Evolutionary conservation across 1,140 invertebrate genomes (phyloP).

Genomic region (Apocrypta bakeri): DNA sequence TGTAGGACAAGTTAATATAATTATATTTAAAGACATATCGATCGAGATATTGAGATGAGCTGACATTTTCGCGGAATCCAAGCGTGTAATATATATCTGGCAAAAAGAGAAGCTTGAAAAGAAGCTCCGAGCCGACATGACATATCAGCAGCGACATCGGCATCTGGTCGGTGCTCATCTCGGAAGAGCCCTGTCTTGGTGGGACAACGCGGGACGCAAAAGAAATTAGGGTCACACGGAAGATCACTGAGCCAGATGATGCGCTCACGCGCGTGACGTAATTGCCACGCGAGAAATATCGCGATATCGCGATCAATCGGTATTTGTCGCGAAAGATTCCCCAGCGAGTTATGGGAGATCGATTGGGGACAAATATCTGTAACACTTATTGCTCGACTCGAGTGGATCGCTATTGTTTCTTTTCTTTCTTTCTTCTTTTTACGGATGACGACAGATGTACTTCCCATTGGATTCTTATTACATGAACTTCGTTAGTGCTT

Average conservation of each 20-base stretch:
- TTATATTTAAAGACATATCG: no score
- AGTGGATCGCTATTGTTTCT: no score
- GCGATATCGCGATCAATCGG: background rate
- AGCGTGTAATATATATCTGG: no score
- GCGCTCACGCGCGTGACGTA: background rate
- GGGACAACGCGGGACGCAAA: conserved; percentile 7
- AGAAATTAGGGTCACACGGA: conserved; percentile 49
- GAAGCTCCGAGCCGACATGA: background rate
- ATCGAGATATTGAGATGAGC: no score
- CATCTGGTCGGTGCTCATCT: conserved; percentile 23
- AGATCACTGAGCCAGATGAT: background rate
- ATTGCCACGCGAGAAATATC: background rate
- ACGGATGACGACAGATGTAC: no score
- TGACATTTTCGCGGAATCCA: no score
- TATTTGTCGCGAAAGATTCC: background rate
- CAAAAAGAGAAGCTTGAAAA: background rate
- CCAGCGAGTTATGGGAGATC: no score
- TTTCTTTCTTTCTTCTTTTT: no score
- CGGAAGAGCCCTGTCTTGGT: conserved; percentile 12
- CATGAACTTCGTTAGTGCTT: no score
- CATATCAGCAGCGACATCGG: conserved; percentile 25
- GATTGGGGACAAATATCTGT: background rate
- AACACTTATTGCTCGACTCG: no score
- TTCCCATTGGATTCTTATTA: no score
- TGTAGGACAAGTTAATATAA: no score